phyloP scores from a whole-genome alignment of 1,140 invertebrate genomes.

The Pseudomyrmex flavicornis region DNA sequence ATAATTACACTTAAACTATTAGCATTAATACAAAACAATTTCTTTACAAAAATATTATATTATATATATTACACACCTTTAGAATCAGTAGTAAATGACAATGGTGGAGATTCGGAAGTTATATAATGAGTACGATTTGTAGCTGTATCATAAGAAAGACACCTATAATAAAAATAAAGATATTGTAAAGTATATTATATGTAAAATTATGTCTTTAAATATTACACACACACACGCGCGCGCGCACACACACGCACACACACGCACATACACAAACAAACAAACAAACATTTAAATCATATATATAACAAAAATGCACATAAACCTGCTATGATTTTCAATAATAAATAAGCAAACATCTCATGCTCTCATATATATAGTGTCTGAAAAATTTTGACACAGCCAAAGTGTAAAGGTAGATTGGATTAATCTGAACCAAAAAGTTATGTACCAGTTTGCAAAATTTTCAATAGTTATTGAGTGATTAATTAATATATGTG shows the following conservation, averaged over 20 bases:
- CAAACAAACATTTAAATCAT: conserved; percentile 1
- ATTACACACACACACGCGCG: background rate
- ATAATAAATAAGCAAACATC: too few relatives aligned
- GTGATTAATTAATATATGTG: too few relatives aligned
- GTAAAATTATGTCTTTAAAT: background rate
- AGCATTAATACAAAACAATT: background rate
- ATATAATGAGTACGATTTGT: conserved; percentile 86
- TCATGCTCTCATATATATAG: too few relatives aligned
- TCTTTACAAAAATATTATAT: conserved; percentile 7
- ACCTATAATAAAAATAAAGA: conserved; percentile 85
- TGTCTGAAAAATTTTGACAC: too few relatives aligned
- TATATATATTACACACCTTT: conserved; percentile 79
- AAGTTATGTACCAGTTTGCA: too few relatives aligned
- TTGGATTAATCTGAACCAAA: too few relatives aligned
- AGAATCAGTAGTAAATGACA: conserved; percentile 85
- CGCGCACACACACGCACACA: background rate
- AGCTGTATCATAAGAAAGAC: conserved; percentile 91
- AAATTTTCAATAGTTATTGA: too few relatives aligned
- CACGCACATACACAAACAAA: background rate
- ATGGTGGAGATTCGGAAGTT: conserved; percentile 87
- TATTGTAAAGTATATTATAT: conserved; percentile 17
- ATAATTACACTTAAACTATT: conserved; percentile 37
- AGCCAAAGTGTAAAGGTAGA: too few relatives aligned
- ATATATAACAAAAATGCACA: conserved; percentile 7
- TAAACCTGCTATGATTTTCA: background rate